Evolutionary conservation across 2,113 vertebrate species (phyloP).

Genomic region (Sapajus apella): DNA sequence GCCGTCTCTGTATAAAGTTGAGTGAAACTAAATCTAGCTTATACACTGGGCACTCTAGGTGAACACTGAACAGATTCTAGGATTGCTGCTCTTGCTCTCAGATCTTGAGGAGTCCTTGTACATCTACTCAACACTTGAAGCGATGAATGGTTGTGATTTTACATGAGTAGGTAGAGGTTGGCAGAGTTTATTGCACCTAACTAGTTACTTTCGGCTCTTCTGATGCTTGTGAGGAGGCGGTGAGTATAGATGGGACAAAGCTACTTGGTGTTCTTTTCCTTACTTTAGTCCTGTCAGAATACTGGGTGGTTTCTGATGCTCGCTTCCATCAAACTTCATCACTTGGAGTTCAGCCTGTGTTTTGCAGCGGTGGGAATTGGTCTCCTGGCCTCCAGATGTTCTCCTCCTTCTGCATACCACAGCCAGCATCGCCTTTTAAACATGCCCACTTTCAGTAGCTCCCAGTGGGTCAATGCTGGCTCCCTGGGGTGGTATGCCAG

Average conservation of each 20-base stretch:
- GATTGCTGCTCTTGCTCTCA: not conserved
- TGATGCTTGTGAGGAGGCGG: not conserved
- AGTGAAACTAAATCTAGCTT: not conserved
- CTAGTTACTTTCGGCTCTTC: rapidly evolving
- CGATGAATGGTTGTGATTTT: rapidly evolving
- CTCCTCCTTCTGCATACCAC: not conserved
- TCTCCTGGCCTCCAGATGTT: not conserved
- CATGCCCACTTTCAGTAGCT: not conserved
- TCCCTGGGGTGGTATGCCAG: no score
- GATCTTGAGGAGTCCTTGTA: not conserved
- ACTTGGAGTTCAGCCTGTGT: not conserved
- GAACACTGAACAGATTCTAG: not conserved
- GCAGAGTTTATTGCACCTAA: not conserved
- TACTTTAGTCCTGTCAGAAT: not conserved
- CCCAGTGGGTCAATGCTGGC: not conserved
- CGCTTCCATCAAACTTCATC: not conserved
- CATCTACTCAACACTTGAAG: no score
- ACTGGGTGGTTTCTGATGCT: not conserved
- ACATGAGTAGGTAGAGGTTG: not conserved
- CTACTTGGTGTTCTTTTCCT: not conserved
- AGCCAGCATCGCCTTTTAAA: not conserved
- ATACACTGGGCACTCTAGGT: not conserved
- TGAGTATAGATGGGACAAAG: no score
- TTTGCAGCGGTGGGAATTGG: not conserved
- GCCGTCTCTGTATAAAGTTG: not conserved